phyloP scores from a whole-genome alignment of 2,113 vertebrate genomes.

The Pipa parva region DNA sequence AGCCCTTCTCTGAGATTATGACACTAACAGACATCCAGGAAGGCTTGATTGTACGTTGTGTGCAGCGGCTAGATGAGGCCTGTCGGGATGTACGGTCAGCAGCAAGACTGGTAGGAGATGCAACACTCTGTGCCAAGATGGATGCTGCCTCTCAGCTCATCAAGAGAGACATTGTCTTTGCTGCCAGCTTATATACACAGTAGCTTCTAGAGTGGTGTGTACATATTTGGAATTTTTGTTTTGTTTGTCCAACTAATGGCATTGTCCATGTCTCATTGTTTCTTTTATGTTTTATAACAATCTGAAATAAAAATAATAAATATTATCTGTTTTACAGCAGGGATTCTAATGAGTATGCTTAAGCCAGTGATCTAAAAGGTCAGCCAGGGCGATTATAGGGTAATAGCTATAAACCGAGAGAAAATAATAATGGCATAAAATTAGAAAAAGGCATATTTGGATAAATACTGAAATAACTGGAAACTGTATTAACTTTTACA shows the following conservation, averaged over 20 bases:
- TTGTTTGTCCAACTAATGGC: too few species aligned
- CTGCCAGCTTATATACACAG: conserved; percentile 88
- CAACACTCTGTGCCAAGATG: conserved; percentile 85
- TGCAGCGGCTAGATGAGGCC: conserved; percentile 87
- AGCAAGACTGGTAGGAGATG: conserved; percentile 82
- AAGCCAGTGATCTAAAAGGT: neutral
- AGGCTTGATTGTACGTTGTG: conserved; percentile 86
- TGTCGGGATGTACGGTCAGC: conserved; percentile 84
- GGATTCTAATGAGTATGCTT: neutral
- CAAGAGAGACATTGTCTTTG: conserved; percentile 88
- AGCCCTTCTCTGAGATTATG: conserved; percentile 87
- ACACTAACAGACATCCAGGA: conserved; percentile 82
- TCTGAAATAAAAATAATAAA: too few species aligned
- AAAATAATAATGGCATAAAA: too few species aligned
- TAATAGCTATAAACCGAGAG: too few species aligned
- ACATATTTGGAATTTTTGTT: neutral
- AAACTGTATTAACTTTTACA: too few species aligned
- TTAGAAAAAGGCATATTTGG: too few species aligned
- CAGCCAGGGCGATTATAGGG: too few species aligned
- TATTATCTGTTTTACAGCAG: neutral
- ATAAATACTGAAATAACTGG: too few species aligned
- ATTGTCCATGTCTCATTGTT: too few species aligned
- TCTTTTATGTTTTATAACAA: too few species aligned
- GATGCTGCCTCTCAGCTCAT: conserved; percentile 80
- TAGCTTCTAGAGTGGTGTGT: conserved; percentile 49